These are phyloP conservation scores for Eueremaeus valkanovi DNA, from an alignment of 2,888 invertebrate species.

Conservation along the genomic window DNA sequence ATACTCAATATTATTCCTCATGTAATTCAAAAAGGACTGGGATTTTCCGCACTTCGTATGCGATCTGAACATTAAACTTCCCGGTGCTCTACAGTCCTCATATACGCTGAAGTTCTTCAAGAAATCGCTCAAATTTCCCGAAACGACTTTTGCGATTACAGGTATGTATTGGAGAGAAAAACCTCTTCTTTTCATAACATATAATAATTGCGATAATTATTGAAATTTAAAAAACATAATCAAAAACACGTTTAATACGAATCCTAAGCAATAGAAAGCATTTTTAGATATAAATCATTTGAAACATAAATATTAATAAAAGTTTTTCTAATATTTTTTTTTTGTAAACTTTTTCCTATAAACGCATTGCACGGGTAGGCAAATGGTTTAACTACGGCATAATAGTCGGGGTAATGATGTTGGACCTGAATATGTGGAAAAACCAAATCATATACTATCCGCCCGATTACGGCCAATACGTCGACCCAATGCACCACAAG, in stretches of 20 bases:
- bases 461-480: conserved; percentile 56
- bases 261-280: no score
- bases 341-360: no score
- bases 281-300: no score
- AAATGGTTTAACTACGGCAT: conserved; percentile 59
- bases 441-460: conserved; percentile 57
- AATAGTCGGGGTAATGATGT: conserved; percentile 56
- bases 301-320: no score
- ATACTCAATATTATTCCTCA: no score
- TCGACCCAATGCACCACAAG: conserved; percentile 52
- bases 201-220: no score
- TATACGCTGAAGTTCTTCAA: conserved; percentile 51
- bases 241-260: no score
- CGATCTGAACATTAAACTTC: conserved; percentile 57
- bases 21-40: conserved; percentile 57
- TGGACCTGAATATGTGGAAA: conserved; percentile 59
- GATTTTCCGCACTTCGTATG: conserved; percentile 58
- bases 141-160: conserved; percentile 52
- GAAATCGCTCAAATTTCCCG: conserved; percentile 52
- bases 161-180: no score
- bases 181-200: no score
- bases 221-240: no score
- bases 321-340: no score
- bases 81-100: conserved; percentile 54
- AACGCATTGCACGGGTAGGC: conserved; percentile 53